Evolutionary conservation across 64 coral and sea anemone species (phyloP), one percentile per base, ranked within the genome.

Genomic region (Anthopleura sola): DNA sequence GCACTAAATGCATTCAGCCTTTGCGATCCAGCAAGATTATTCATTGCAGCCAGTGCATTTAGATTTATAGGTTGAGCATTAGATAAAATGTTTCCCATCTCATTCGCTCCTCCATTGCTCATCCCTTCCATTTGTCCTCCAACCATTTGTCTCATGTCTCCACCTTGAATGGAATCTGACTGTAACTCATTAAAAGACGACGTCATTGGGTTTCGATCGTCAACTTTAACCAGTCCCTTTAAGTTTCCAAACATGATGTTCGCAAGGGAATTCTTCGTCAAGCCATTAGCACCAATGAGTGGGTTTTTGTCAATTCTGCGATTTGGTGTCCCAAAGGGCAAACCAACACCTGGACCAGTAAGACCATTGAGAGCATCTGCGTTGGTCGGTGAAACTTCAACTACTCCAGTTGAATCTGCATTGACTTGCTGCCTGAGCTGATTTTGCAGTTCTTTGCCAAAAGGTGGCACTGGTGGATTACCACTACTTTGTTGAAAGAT

Each of bases 161-260:
- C 76, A 3, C 76, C 76, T 48, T 79, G 76, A 5, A 46, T 15
- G 11, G 17, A 8, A 33, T 79, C 39, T 23, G 76, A 33, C 24
- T 79, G 76, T 23, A 44, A 21, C 18, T 37, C 44, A 48, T 38
- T 48, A 24, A 10, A 79, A 23, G 76, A 79, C 16, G 3, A 40
- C 17, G 5, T 48, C 44, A 79, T 48, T 47, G 3, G 50, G 50
- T 37, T 37, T 19, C 44, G 38, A 44, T 10, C 9, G 37, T 44
- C 34, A 23, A 28, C 5, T 13, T 47, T 84, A 47, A 49, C 88
- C 26, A 86, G 36, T 32, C 84, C 85, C 54, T 91, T 91, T 1
- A 91, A 69, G 55, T 69, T 86, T 23, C 89, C 89, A 91, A 91
- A 91, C 89, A 91, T 91, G 28, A 91, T 36, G 76, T 91, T 82